Evolutionary conservation across 1,140 invertebrate genomes (phyloP).

Genomic region (Aplysia californica): DNA sequence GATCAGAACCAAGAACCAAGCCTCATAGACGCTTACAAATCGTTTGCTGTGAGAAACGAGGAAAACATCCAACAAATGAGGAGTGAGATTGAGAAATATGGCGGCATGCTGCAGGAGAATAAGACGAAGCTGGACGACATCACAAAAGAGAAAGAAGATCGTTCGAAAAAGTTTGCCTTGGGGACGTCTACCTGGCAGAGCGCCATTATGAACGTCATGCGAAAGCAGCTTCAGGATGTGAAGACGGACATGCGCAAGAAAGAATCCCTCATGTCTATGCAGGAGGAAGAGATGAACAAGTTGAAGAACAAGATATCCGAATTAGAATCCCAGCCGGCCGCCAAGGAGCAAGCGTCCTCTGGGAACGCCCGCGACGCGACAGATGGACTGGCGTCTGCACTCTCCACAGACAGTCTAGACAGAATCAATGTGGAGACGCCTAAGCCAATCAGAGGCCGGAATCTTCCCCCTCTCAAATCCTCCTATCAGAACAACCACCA

Average conservation of each 20-base stretch:
- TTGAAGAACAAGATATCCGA: conserved; percentile 23
- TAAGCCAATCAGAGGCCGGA: not conserved
- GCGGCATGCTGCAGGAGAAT: conserved; percentile 28
- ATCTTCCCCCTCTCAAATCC: not conserved
- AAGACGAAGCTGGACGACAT: conserved; percentile 25
- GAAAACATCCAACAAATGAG: conserved; percentile 32
- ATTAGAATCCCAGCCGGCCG: conserved; percentile 10
- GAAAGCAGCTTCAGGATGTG: conserved; percentile 42
- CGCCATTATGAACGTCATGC: conserved; percentile 47
- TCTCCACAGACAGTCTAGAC: not conserved
- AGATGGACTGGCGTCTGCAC: not conserved
- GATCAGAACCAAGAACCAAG: not conserved
- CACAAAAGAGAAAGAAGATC: conserved; percentile 21
- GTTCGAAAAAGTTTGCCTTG: conserved; percentile 20
- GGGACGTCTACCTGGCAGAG: conserved; percentile 40
- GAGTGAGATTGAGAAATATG: conserved; percentile 30
- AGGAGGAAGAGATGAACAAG: conserved; percentile 29
- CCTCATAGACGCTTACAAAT: conserved; percentile 35
- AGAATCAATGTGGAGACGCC: not conserved
- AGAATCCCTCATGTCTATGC: conserved; percentile 34
- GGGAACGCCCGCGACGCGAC: not conserved
- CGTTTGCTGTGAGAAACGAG: conserved; percentile 32
- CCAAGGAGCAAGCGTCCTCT: not conserved
- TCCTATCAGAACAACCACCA: not conserved
- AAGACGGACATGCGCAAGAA: conserved; percentile 34